phyloP scores from a whole-genome alignment of 2,113 vertebrate genomes.

The Petaurus breviceps region DNA sequence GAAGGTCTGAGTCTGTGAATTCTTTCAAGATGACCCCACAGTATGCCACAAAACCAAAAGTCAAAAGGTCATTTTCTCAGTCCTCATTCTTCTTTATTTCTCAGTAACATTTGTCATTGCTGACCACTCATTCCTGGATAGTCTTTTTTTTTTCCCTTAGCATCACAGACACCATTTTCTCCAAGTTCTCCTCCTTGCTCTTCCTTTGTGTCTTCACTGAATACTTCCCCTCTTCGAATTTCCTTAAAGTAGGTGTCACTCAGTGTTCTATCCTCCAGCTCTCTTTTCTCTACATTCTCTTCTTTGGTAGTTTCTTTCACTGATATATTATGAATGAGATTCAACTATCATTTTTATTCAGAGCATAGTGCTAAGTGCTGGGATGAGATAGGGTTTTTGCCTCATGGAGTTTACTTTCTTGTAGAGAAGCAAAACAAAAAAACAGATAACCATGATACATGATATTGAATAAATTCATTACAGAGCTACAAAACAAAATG shows the following conservation, averaged over 20 bases:
- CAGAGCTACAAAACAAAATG: background rate
- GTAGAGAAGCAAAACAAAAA: background rate
- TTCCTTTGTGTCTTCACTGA: background rate
- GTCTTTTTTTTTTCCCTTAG: too few relatives aligned
- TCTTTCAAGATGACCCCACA: too few relatives aligned
- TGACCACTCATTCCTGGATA: too few relatives aligned
- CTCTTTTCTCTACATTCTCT: background rate
- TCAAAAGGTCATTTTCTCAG: too few relatives aligned
- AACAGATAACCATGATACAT: background rate
- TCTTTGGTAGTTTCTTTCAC: background rate
- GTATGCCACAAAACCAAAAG: too few relatives aligned
- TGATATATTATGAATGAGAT: background rate
- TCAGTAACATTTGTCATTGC: too few relatives aligned
- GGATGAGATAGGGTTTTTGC: background rate
- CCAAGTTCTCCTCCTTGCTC: background rate
- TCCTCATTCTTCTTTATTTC: too few relatives aligned
- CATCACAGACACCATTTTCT: too few relatives aligned
- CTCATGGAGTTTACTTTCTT: background rate
- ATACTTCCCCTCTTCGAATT: background rate
- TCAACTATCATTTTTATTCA: background rate
- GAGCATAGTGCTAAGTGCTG: background rate
- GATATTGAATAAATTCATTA: background rate
- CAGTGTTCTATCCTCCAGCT: background rate
- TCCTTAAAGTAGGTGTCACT: background rate
- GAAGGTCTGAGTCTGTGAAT: too few relatives aligned